Evolutionary conservation across 1,140 invertebrate species (phyloP).

Genomic region (Lamellibrachia luymesi): DNA sequence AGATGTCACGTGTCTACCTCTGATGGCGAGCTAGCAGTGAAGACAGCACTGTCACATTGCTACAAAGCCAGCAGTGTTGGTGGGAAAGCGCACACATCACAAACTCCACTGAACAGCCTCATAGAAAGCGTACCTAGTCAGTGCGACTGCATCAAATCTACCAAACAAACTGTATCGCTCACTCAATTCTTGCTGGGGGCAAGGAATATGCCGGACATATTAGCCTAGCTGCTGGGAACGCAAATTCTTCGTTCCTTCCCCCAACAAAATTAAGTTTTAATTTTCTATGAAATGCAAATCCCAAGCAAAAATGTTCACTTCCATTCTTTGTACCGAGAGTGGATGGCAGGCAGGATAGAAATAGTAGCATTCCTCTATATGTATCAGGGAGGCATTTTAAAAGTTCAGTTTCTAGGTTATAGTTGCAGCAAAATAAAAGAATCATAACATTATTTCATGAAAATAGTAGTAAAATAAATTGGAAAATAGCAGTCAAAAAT

Average conservation of each 20-base stretch:
- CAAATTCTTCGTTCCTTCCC: neutral
- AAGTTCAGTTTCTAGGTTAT: neutral
- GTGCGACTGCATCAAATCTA: neutral
- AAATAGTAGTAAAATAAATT: neutral
- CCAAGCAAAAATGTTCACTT: neutral
- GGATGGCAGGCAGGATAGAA: neutral
- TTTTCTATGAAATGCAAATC: neutral
- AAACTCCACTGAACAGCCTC: no score
- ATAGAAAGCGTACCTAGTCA: neutral
- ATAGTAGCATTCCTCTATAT: neutral
- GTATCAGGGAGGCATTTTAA: no score
- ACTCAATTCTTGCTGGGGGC: neutral
- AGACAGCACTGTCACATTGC: no score
- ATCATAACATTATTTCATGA: neutral
- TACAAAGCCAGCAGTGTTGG: no score
- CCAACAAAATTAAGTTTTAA: neutral
- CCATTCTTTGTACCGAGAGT: neutral
- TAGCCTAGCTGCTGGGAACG: neutral
- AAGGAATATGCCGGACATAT: neutral
- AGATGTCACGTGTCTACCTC: no score
- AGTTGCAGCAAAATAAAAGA: neutral
- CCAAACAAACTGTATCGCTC: neutral
- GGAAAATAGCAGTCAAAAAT: neutral
- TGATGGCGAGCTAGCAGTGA: no score
- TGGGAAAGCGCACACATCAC: no score